Evolutionary conservation across 1,140 invertebrate genomes (phyloP), one percentile per base, ranked within the genome.

Genomic region (Aphis gossypii): DNA sequence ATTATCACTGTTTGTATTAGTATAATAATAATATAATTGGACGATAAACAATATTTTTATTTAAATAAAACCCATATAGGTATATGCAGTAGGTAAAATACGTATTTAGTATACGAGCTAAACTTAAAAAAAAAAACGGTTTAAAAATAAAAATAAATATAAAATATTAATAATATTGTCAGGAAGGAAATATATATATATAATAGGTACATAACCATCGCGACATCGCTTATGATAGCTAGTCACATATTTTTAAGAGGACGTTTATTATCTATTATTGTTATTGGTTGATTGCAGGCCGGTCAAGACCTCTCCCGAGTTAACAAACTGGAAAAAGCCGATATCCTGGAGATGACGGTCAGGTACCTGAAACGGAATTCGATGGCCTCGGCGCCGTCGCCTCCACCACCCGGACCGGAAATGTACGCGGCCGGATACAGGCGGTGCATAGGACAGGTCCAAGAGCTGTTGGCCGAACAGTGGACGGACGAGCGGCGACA

Each of bases 291-390:
- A 38, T 25, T 41, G 20, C 48, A 94, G 94, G 91, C 93, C 51
- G 93, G 92, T 11, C 87, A 94, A 56, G 88, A 93, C 30, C 68
- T 93, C 25, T 93, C 89, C 25, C 89, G 92, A 48, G 92, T 98
- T 1, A 94, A 93, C 3, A 99, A 99, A 95, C 95, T 99, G 60
- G 99, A 99, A 95, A 99, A 99, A 95, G 99, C 99, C 0, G 99
- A 99, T 95, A 99, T 99, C 93, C 96, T 99, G 92, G 99, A 99
- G 95, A 98, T 99, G 97, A 99, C 98, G 0, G 98, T 99, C 23
- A 98, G 98, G 95, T 98, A 99, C 95, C 95, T 99, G 94, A 97
- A 98, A 95, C 97, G 96, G 46, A 76, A 38, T 0, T 25, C 38
- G 38, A 25, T n/a, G 20, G n/a, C n/a, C 8, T 14, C 68, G 8